These are phyloP conservation scores for Cairina moschata DNA, from an alignment of 2,113 vertebrate genomes.

Conservation along the genomic window DNA sequence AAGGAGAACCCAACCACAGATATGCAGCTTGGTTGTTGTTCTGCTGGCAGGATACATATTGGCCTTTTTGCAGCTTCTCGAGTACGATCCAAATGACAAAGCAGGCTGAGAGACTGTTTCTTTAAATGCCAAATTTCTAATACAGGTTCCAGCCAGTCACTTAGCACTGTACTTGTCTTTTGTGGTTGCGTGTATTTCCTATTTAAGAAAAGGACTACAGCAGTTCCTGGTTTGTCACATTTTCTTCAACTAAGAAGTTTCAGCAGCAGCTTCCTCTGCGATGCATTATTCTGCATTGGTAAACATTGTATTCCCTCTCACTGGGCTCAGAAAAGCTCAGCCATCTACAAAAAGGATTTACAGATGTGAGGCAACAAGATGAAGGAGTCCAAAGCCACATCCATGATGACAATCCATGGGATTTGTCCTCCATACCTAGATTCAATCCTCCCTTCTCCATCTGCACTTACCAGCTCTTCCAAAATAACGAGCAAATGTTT, in stretches of 20 bases:
- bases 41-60: background rate
- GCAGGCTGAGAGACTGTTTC: background rate
- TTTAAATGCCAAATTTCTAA: conserved; percentile 4
- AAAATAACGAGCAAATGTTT: background rate
- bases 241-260: conserved; percentile 28
- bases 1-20: background rate
- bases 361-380: background rate
- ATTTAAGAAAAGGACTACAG: conserved; percentile 33
- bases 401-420: background rate
- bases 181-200: conserved; percentile 63
- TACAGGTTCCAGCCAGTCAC: background rate
- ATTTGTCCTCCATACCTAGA: background rate
- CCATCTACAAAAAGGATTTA: background rate
- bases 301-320: background rate
- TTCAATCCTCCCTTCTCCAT: conserved; percentile 21
- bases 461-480: background rate
- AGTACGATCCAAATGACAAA: background rate
- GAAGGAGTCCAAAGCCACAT: background rate
- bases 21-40: background rate
- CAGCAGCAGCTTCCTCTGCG: conserved; percentile 44
- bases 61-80: background rate
- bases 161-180: background rate
- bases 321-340: background rate
- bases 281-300: background rate
- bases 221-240: conserved; percentile 59